Evolutionary conservation across 2,113 vertebrate species (phyloP).

Genomic region (Mus pahari): DNA sequence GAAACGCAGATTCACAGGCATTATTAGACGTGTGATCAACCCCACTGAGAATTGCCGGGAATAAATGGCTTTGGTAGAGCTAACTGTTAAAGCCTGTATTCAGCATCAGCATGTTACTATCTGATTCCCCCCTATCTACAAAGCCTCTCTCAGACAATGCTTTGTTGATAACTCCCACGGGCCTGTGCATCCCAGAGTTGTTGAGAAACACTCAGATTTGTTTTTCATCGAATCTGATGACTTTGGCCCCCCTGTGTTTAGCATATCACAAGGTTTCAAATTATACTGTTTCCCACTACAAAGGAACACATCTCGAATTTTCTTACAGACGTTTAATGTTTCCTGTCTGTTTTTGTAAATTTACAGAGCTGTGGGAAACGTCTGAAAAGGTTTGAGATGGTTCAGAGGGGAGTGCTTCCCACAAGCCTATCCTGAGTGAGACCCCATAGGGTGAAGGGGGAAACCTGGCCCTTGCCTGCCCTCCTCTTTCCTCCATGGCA

Average conservation of each 20-base stretch:
- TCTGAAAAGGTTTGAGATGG: neutral
- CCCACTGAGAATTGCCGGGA: slow-evolving; percentile 53
- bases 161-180: slow-evolving; percentile 50
- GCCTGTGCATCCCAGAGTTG: neutral
- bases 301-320: slow-evolving; percentile 4
- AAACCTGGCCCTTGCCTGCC: neutral
- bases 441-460: no score
- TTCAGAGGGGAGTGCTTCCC: neutral
- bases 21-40: slow-evolving; percentile 70
- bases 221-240: slow-evolving; percentile 45
- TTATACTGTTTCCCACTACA: neutral
- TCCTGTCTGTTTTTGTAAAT: neutral
- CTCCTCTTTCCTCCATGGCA: neutral
- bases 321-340: neutral
- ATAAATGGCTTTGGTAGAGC: slow-evolving; percentile 60
- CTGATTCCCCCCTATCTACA: neutral
- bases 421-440: neutral
- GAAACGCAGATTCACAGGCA: slow-evolving; percentile 57
- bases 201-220: slow-evolving; percentile 57
- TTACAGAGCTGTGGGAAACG: neutral
- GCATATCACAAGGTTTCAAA: slow-evolving; percentile 31
- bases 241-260: slow-evolving; percentile 33
- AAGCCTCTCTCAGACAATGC: slow-evolving; percentile 47
- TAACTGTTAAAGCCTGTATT: slow-evolving; percentile 57
- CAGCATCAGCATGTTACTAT: slow-evolving; percentile 42